A percentile compares a stretch with the other conserved stretches of the same genome.
These are phyloP conservation scores for Bellardia bayeri DNA, from an alignment of 2,888 invertebrate genomes.

Conservation along the genomic window DNA sequence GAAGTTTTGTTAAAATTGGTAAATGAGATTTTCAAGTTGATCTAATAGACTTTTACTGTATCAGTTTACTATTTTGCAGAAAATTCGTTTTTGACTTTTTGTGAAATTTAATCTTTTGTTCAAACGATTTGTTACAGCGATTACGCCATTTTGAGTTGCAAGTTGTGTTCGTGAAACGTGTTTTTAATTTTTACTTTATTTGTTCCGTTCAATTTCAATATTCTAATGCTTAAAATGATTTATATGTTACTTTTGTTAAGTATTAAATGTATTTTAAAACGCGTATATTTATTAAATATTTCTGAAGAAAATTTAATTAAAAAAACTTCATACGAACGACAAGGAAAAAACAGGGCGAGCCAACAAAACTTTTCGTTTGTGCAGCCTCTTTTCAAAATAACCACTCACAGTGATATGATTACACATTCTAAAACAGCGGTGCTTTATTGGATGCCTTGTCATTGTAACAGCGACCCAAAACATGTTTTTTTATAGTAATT, in stretches of 20 bases:
- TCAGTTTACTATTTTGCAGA: slow-evolving; percentile 18
- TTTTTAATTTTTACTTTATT: slow-evolving; percentile 50
- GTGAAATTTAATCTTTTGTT: slow-evolving; percentile 69
- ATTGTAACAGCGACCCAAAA: slow-evolving; percentile 2
- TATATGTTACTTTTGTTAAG: slow-evolving; percentile 19
- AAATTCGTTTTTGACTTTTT: slow-evolving; percentile 30
- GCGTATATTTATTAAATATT: slow-evolving; percentile 40
- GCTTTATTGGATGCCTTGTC: slow-evolving; percentile 4
- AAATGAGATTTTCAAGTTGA: neutral
- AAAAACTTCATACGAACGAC: slow-evolving; percentile 61
- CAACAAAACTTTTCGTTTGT: slow-evolving; percentile 66
- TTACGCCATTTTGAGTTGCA: slow-evolving; percentile 72
- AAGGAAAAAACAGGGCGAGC: slow-evolving; percentile 71
- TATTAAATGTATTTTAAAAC: slow-evolving; percentile 27
- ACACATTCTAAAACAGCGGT: slow-evolving; percentile 5
- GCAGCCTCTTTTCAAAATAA: slow-evolving; percentile 39
- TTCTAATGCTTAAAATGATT: neutral
- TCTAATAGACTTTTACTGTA: neutral
- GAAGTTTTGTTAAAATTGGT: neutral
- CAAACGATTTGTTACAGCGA: slow-evolving; percentile 61
- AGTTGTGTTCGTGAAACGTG: slow-evolving; percentile 69
- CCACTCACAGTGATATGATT: neutral
- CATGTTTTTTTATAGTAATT: too few relatives aligned
- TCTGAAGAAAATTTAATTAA: slow-evolving; percentile 62
- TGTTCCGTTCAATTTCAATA: neutral